Evolutionary conservation across 1,140 invertebrate species (phyloP).

Genomic region (Danaus melanippus): DNA sequence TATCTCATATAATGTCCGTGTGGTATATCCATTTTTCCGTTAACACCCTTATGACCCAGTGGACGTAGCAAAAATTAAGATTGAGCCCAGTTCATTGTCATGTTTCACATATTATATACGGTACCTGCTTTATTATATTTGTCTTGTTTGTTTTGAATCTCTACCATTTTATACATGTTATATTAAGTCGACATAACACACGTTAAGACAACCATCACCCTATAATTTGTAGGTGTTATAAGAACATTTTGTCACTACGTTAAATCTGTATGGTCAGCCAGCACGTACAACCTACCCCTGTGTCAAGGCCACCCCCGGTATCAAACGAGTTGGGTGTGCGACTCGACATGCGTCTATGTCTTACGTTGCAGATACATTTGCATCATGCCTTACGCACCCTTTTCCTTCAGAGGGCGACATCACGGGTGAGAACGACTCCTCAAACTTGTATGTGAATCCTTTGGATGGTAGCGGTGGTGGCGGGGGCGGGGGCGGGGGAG

Average conservation of each 20-base stretch:
- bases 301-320: conserved; percentile 29
- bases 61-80: too few species aligned
- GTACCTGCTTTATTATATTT: too few species aligned
- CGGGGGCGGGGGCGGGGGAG: conserved; percentile 60
- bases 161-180: background rate
- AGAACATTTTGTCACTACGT: too few species aligned
- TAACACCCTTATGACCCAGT: too few species aligned
- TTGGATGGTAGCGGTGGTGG: conserved; percentile 77
- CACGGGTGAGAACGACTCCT: conserved; percentile 79
- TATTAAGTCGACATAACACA: background rate
- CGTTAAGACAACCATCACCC: background rate
- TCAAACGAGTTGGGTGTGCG: conserved; percentile 33
- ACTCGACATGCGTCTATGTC: conserved; percentile 67
- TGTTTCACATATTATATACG: too few species aligned
- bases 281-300: conserved; percentile 7
- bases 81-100: too few species aligned
- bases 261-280: too few species aligned
- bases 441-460: conserved; percentile 94
- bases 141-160: too few species aligned
- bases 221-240: too few species aligned
- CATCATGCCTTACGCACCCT: conserved; percentile 95
- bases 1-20: too few species aligned
- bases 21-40: too few species aligned
- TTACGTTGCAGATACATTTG: conserved; percentile 87
- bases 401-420: conserved; percentile 89